Percentiles rank a stretch among this genome's conserved stretches.
Evolutionary conservation across 1,140 invertebrate genomes (phyloP).

Genomic region (Drosophila watanabei): DNA sequence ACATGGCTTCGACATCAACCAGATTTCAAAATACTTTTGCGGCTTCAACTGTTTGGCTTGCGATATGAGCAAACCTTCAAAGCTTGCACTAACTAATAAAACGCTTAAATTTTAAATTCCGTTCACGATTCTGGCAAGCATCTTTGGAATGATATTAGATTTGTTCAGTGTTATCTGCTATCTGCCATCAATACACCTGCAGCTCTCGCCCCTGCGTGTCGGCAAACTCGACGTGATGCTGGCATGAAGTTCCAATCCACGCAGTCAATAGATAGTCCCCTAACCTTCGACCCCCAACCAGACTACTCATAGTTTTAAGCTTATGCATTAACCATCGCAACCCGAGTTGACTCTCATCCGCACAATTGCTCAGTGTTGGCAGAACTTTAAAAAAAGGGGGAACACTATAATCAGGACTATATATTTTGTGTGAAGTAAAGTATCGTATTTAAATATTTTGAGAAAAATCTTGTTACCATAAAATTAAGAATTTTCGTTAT

Average conservation of each 20-base stretch:
- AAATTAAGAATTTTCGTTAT: background rate
- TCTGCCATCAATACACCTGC: conserved; percentile 41
- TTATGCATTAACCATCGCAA: conserved; percentile 42
- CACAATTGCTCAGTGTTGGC: conserved; percentile 8
- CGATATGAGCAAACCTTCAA: conserved; percentile 1
- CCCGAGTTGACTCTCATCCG: background rate
- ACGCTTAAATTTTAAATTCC: conserved; percentile 36
- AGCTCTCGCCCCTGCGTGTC: conserved; percentile 11
- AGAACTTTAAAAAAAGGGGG: background rate
- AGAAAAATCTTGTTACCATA: background rate
- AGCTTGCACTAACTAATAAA: conserved; percentile 25
- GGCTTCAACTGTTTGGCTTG: conserved; percentile 10
- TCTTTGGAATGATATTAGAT: conserved; percentile 47
- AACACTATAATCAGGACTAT: background rate
- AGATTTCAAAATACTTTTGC: background rate
- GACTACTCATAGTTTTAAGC: conserved; percentile 47
- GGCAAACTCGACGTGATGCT: conserved; percentile 4
- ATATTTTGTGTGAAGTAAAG: background rate
- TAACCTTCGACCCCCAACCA: conserved; percentile 10
- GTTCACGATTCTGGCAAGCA: conserved; percentile 19
- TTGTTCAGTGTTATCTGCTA: conserved; percentile 27
- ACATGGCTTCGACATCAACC: background rate
- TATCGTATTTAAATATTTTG: background rate
- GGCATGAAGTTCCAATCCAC: conserved; percentile 12
- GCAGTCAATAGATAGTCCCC: conserved; percentile 17